Conservation (phyloP, 2,797 vertebrate genomes). For the Selene dorsalis region DNA sequence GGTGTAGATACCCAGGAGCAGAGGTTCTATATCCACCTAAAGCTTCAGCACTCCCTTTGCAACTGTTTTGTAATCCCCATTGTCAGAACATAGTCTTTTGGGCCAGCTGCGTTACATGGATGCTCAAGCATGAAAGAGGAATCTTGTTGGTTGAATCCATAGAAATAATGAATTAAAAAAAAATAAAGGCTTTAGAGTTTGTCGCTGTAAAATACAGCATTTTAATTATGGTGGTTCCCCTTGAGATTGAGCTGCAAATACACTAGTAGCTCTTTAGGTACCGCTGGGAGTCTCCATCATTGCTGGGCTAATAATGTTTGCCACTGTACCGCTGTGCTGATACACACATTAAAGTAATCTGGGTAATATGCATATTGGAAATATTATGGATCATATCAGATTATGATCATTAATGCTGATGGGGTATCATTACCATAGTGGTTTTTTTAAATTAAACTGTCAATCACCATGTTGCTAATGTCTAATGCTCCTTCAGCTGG, state of each 20-base stretch:
- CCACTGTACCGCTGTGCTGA: slow-evolving; percentile 57
- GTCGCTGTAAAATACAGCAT: slow-evolving; percentile 68
- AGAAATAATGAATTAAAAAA: slow-evolving; percentile 80
- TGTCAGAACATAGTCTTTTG: slow-evolving; percentile 62
- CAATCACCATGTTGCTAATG: slow-evolving; percentile 33
- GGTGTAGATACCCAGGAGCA: slow-evolving; percentile 2
- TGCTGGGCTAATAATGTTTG: slow-evolving; percentile 73
- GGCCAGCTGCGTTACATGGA: slow-evolving; percentile 79
- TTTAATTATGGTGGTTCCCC: slow-evolving; percentile 78
- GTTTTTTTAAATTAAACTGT: slow-evolving; percentile 58
- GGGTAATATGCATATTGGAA: slow-evolving; percentile 66
- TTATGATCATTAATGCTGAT: slow-evolving; percentile 68
- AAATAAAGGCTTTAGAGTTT: slow-evolving; percentile 66
- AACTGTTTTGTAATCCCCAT: slow-evolving; percentile 68
- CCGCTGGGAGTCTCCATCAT: slow-evolving; percentile 52
- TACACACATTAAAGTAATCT: slow-evolving; percentile 67
- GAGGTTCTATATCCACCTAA: slow-evolving; percentile 25
- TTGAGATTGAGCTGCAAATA: slow-evolving; percentile 59
- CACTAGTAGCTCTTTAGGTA: slow-evolving; percentile 51
- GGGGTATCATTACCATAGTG: slow-evolving; percentile 57
- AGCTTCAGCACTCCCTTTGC: slow-evolving; percentile 37
- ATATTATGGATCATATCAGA: slow-evolving; percentile 69
- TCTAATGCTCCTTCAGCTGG: slow-evolving; percentile 32
- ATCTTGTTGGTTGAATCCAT: slow-evolving; percentile 81
- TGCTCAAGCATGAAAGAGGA: slow-evolving; percentile 81